Evolutionary conservation across 1,140 invertebrate species (phyloP), one percentile per base, ranked within the genome.

Genomic region (Anastrepha obliqua): DNA sequence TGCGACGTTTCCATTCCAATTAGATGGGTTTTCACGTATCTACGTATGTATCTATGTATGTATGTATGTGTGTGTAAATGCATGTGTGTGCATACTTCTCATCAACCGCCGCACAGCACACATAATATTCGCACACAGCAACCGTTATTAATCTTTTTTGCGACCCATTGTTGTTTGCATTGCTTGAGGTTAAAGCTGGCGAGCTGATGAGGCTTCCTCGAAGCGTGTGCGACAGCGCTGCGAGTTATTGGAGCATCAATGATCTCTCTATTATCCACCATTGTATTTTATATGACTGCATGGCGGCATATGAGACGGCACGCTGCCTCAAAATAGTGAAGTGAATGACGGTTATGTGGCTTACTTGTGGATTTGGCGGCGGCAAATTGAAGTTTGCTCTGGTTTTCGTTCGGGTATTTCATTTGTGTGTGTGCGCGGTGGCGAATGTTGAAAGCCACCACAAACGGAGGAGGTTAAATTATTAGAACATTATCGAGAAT

Each of bases 161-260:
- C 5, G 44, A 44, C 20, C 47, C 74, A 44, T 78, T 78, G 74
- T 78, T 55, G 17, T 20, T 17, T 20, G 47, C 5, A 78, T 78
- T 3, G 74, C 74, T 78, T n/a, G 13, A 7, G 74, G 74, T 44
- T 51, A 4, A 39, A 9, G 1, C 47, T 78, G 44, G 47, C 6
- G n/a, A 2, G 64, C 13, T 78, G 47, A 78, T 78, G 74, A 51
- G 74, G 17, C 51, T 78, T 78, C 74, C n/a, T 55, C 5, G n/a
- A 44, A 70, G 4, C 17, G 5, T 51, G 47, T 55, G 44, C 42
- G 44, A 55, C 29, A 29, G 29, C 47, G 42, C 74, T 47, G n/a
- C 17, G 74, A n/a, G 74, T 78, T 78, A 78, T 78, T 78, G 74
- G 74, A 78, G 74, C 74, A 78, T n/a, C 74, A 78, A 47, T 78